Base-by-base conservation (phyloP, 1,140 invertebrate genomes). In the Temnothorax curvispinosus region DNA sequence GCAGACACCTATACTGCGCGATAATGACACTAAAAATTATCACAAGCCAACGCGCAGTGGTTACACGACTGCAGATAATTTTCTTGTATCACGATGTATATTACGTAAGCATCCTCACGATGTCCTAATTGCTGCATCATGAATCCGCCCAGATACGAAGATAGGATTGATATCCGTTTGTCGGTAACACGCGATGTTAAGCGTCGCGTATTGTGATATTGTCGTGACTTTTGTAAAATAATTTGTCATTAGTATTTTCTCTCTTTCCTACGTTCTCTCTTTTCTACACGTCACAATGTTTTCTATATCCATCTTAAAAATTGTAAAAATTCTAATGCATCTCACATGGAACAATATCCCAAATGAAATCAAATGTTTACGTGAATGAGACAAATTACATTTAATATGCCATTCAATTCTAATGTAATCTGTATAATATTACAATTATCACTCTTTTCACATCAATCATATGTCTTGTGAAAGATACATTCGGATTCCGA, bases 101-200 rank as follows among this genome's bases (percentile, higher is more conserved):
- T 86, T 86, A 86, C 41, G 44, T 81, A 81, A 86, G 13, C 56
- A 47, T 74, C 54, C 21, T 71, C 65, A 54, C 27, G 76, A 75
- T 80, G 84, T 88, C 78, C 88, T 90, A 90, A 90, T 90, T 81
- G 67, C 89, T 75, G 86, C 89, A 81, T 74, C 72, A 62, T 85
- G 85, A 81, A 84, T 82, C 85, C 76, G 65, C 78, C 86, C 74
- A 90, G 88, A 87, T 86, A 84, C 78, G 84, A 82, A 72, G 67
- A 89, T 80, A 85, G 74, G 67, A 90, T 90, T 90, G 62, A 87
- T 90, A 90, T 90, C 78, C 80, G 69, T 67, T 90, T 71, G 87
- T 60, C 15, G 35, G 67, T 74, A 47, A 32, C 80, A 84, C 80
- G 80, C 80, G 54, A 84, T 74, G 47, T 60, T 84, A 60, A 47